Evolutionary conservation across 2,113 vertebrate genomes (phyloP).

Genomic region (Takifugu flavidus): DNA sequence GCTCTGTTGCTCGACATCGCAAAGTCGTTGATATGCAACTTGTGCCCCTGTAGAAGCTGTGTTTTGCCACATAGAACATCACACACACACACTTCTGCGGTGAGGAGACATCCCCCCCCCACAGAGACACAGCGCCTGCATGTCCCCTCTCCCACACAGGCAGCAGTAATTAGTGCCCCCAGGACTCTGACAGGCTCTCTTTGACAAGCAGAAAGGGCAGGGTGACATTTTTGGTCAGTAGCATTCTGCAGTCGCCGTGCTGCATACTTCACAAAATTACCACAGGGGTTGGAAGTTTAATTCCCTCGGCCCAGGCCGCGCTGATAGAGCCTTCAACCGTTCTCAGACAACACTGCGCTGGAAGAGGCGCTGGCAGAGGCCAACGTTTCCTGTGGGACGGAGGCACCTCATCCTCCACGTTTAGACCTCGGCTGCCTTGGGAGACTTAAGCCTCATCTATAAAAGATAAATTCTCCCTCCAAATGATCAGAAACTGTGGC

Average conservation of each 20-base stretch:
- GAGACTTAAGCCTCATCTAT: conserved; percentile 16
- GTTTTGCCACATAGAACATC: conserved; percentile 41
- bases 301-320: conserved; percentile 46
- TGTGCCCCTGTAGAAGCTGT: conserved; percentile 50
- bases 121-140: conserved; percentile 11
- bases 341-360: conserved; percentile 46
- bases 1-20: conserved; percentile 27
- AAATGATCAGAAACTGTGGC: too few species aligned
- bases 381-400: conserved; percentile 30
- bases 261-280: conserved; percentile 61
- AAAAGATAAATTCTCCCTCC: too few species aligned
- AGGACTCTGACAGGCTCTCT: conserved; percentile 61
- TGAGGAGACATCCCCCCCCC: conserved; percentile 18
- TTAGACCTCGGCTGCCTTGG: conserved; percentile 44
- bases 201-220: conserved; percentile 72
- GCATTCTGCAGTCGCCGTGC: conserved; percentile 37
- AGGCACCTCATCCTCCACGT: conserved; percentile 47
- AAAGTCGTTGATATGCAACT: too few species aligned
- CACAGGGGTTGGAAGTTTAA: conserved; percentile 64
- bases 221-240: conserved; percentile 72
- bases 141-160: conserved; percentile 40
- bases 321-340: conserved; percentile 63
- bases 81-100: conserved; percentile 11
- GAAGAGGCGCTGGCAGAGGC: conserved; percentile 28
- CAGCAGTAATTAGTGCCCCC: conserved; percentile 70